Evolutionary conservation across 2,888 invertebrate species (phyloP), one percentile per base, ranked within the genome.

Genomic region (Fissipunctia ypsillon): DNA sequence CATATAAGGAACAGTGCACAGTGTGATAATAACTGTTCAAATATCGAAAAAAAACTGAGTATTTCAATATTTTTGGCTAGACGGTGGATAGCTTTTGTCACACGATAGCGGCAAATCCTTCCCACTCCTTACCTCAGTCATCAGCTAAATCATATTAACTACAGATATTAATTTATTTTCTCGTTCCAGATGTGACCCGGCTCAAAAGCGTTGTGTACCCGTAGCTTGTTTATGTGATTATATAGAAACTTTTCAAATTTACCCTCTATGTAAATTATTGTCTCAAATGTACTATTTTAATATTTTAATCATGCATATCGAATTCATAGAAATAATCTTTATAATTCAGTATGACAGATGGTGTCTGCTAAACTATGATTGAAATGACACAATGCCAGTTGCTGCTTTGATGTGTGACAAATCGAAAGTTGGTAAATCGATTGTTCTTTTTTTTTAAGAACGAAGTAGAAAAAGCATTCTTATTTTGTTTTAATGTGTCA

Each of bases 171-270:
- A n/a, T 12, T 43, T 45, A 60, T 61, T 28, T 59, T 67, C 38
- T 75, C 54, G 31, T 90, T 90, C 50, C 88, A 86, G 90, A 85
- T 88, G 83, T 74, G 76, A 78, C 70, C 70, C 74, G 69, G 76
- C 87, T 84, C 87, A 86, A 84, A 70, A 59, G 45, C 70, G 86
- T 84, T 84, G 86, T 86, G 84, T 52, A 78, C 73, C 70, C n/a
- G 70, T 88, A 87, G 88, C 87, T 87, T 85, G 66, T 81, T 60
- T 54, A 50, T 63, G 52, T 73, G 63, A 61, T 63, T 80, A 50
- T 76, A 67, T 67, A 25, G 0, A 38, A 74, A 70, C n/a, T 45
- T 69, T 70, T 63, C 56, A 50, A 61, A 43, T 84, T 74, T 75
- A 52, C 43, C 57, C 41, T 70, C 5, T 45, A 70, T 80, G n/a